phyloP scores from a whole-genome alignment of 2,797 vertebrate species.

The Spinus pinus region DNA sequence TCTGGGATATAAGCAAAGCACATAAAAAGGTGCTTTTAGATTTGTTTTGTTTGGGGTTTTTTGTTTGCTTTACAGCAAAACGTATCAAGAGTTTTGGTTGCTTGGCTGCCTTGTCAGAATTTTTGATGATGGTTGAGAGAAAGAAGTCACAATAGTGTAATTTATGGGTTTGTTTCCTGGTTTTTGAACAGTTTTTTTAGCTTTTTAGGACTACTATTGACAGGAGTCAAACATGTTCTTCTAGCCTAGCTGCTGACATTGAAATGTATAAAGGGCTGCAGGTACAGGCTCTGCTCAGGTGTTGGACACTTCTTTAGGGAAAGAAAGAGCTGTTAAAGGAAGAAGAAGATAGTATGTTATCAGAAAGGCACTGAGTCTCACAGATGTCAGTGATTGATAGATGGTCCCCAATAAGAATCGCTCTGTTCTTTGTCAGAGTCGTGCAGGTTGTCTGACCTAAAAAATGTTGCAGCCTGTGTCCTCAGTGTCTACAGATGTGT shows the following conservation, averaged over 20 bases:
- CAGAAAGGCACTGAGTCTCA: neutral
- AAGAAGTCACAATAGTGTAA: neutral
- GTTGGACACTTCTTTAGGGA: neutral
- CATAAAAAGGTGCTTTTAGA: constrained; percentile 31
- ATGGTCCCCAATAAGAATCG: neutral
- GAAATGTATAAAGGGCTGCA: neutral
- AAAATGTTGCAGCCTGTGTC: neutral
- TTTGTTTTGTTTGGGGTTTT: neutral
- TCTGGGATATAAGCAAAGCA: neutral
- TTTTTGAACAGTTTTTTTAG: neutral
- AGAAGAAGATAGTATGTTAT: neutral
- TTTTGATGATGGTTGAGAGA: neutral
- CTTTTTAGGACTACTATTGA: neutral
- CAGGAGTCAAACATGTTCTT: neutral
- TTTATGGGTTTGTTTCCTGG: neutral
- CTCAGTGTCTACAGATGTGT: neutral
- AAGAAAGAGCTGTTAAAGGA: neutral
- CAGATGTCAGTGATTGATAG: neutral
- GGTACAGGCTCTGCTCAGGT: neutral
- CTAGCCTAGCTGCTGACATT: neutral
- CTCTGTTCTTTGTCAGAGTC: neutral
- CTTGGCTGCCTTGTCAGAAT: neutral
- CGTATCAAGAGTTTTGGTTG: neutral
- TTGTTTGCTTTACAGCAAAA: constrained; percentile 37
- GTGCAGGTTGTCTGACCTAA: neutral